Conservation (phyloP, 2,113 vertebrate species). For the Lutjanus erythropterus region DNA sequence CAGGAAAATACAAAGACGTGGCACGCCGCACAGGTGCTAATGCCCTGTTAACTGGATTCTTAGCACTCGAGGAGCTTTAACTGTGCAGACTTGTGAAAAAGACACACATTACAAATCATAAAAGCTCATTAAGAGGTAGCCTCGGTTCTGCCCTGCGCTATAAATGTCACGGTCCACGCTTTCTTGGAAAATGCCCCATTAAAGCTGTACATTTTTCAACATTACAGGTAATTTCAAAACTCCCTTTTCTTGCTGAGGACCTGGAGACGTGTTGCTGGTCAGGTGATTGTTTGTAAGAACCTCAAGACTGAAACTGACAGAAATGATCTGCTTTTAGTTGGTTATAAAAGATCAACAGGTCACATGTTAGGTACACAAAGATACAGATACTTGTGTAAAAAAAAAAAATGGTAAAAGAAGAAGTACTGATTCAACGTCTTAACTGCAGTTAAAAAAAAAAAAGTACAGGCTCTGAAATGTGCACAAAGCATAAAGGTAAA, state of each 20-base stretch:
- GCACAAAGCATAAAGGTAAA: too few species aligned
- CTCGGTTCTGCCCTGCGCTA: background rate
- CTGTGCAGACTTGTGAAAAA: background rate
- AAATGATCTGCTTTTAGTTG: background rate
- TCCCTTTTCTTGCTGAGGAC: background rate
- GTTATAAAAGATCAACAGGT: too few species aligned
- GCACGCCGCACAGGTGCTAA: background rate
- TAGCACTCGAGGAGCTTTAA: background rate
- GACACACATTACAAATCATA: background rate
- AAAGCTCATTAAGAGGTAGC: background rate
- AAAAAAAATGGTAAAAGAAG: too few species aligned
- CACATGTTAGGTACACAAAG: too few species aligned
- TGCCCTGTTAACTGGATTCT: background rate
- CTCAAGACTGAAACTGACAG: background rate
- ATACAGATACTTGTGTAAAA: too few species aligned
- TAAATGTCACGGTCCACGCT: background rate
- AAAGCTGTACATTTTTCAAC: background rate
- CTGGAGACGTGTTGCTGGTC: background rate
- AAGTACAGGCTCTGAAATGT: too few species aligned
- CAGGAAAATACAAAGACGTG: background rate
- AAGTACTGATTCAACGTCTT: too few species aligned
- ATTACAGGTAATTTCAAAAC: background rate
- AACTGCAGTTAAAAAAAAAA: too few species aligned
- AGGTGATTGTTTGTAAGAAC: background rate
- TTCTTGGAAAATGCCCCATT: background rate